Evolutionary conservation across 2,113 vertebrate genomes (phyloP).

Genomic region (Pelvicachromis taeniatus): DNA sequence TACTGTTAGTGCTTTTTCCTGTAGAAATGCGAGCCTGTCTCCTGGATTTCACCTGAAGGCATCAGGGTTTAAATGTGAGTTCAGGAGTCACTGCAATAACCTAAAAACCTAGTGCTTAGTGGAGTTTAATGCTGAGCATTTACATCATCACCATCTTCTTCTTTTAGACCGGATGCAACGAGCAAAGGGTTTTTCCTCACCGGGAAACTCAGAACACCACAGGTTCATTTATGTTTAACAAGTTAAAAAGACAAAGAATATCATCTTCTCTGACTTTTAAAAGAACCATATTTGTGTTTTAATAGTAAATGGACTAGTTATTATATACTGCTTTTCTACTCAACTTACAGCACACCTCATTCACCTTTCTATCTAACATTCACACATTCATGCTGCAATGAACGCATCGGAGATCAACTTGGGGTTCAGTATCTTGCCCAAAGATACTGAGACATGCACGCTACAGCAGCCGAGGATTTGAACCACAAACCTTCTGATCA

Average conservation of each 20-base stretch:
- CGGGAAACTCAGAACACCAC: background rate
- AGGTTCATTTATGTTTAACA: accelerated
- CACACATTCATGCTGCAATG: background rate
- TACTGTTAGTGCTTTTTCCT: background rate
- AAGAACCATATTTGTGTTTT: background rate
- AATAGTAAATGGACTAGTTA: background rate
- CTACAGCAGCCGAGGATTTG: background rate
- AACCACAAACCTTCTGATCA: background rate
- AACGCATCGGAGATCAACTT: background rate
- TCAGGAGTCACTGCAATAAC: background rate
- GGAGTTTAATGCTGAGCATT: background rate
- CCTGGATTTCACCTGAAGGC: background rate
- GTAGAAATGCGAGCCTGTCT: accelerated
- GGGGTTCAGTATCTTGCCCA: background rate
- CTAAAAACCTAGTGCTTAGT: background rate
- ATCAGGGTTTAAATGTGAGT: accelerated
- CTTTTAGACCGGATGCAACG: background rate
- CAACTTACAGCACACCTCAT: background rate
- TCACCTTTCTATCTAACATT: background rate
- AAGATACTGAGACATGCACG: background rate
- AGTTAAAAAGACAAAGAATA: background rate
- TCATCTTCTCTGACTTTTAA: background rate
- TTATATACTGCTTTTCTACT: background rate
- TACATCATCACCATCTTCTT: background rate
- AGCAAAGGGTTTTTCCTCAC: accelerated